Percentiles rank a stretch among this genome's conserved stretches.
Evolutionary conservation across 2,888 invertebrate genomes (phyloP).

Genomic region (Mesoligia furuncula): DNA sequence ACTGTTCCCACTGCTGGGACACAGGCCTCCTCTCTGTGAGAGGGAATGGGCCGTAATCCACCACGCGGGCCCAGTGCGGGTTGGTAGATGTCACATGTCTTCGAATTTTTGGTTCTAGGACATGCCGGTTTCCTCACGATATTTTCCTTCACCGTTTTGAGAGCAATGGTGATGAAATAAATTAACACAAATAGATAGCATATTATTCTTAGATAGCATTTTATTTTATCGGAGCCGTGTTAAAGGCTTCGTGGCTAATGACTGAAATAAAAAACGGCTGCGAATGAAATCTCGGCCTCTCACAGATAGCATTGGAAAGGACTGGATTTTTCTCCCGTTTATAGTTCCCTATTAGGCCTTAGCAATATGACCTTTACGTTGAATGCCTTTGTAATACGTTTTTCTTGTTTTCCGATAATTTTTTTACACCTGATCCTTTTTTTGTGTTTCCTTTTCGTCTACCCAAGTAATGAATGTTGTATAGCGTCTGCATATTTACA

Average conservation of each 20-base stretch:
- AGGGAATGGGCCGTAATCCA: too few relatives aligned
- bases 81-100: too few relatives aligned
- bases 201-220: neutral
- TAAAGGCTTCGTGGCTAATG: conserved; percentile 25
- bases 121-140: too few relatives aligned
- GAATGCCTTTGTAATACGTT: neutral
- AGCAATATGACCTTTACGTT: neutral
- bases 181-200: neutral
- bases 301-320: conserved; percentile 23
- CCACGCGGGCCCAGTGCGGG: too few relatives aligned
- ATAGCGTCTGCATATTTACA: too few relatives aligned
- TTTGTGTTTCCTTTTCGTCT: too few relatives aligned
- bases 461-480: too few relatives aligned
- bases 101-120: too few relatives aligned
- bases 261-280: conserved; percentile 15
- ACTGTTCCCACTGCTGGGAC: too few relatives aligned
- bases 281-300: conserved; percentile 19
- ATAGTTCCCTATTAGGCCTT: neutral
- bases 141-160: too few relatives aligned
- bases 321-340: conserved; percentile 17
- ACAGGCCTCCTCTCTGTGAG: too few relatives aligned
- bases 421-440: neutral
- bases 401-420: neutral
- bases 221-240: conserved; percentile 1
- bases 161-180: too few relatives aligned